Conservation (phyloP, 2,113 vertebrate species). For the Antigone vipio region DNA sequence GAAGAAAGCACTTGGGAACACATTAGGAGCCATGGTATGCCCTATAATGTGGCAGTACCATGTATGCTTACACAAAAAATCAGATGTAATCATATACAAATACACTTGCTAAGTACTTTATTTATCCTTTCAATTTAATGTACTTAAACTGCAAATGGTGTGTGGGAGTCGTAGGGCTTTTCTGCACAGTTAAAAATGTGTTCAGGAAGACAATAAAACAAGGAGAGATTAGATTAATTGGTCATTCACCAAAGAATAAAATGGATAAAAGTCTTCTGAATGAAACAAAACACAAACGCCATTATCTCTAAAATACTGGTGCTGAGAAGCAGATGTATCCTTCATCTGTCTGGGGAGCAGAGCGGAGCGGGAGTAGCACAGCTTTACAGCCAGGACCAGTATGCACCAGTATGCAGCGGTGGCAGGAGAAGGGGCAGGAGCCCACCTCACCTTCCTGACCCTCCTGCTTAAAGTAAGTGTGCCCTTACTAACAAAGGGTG, state of each 20-base stretch:
- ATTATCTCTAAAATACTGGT: neutral
- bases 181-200: conserved; percentile 2
- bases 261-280: neutral
- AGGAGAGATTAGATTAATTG: conserved; percentile 22
- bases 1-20: neutral
- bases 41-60: neutral
- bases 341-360: neutral
- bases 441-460: neutral
- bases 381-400: neutral
- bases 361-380: neutral
- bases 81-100: conserved; percentile 1
- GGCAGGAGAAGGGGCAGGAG: neutral
- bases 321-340: neutral
- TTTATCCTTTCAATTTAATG: conserved; percentile 27
- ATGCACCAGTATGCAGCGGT: neutral
- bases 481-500: neutral
- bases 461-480: neutral
- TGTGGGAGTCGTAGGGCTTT: conserved; percentile 10
- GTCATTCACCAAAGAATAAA: neutral
- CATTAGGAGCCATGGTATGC: neutral
- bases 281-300: neutral
- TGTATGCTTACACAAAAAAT: conserved; percentile 11
- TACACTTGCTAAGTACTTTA: conserved; percentile 4
- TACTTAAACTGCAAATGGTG: conserved; percentile 18
- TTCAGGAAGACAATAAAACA: conserved; percentile 1